A percentile compares a stretch with the other conserved stretches of the same genome.
Conservation (phyloP, 92 coral and sea anemone species). For the Meandrina meandrites region DNA sequence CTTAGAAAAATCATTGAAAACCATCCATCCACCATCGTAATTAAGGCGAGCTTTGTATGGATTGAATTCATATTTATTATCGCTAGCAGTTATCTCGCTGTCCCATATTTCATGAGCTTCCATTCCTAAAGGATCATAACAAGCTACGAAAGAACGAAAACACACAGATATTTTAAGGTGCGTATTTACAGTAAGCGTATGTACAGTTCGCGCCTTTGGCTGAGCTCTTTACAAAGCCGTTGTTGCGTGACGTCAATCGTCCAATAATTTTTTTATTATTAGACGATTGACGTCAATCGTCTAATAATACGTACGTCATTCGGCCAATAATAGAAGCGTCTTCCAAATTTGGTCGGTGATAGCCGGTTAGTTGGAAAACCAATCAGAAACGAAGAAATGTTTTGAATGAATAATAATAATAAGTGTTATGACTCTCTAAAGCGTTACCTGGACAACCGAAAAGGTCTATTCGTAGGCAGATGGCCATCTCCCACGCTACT, state of each 20-base stretch:
- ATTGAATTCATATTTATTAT: not conserved
- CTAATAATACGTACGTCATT: no score
- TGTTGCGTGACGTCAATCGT: no score
- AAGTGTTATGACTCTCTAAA: not conserved
- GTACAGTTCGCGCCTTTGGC: no score
- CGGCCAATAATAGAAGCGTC: no score
- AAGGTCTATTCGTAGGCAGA: conserved; percentile 63
- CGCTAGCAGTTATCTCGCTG: conserved; percentile 15
- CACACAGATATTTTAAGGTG: not conserved
- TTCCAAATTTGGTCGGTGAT: no score
- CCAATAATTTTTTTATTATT: no score
- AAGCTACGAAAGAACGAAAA: conserved; percentile 17
- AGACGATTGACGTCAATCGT: no score
- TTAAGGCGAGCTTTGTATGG: conserved; percentile 38
- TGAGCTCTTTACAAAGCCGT: no score
- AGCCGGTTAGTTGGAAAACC: no score
- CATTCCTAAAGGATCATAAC: conserved; percentile 55
- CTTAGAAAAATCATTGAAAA: not conserved
- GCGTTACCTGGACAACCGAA: conserved; percentile 64
- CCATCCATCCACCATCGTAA: conserved; percentile 2
- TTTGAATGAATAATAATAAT: no score
- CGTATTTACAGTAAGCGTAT: not conserved
- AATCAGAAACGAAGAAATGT: no score
- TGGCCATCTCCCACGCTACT: conserved; percentile 52
- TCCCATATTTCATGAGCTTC: conserved; percentile 23